These are phyloP conservation scores for Eira barbara DNA, from an alignment of 2,113 vertebrate species.

Conservation along the genomic window DNA sequence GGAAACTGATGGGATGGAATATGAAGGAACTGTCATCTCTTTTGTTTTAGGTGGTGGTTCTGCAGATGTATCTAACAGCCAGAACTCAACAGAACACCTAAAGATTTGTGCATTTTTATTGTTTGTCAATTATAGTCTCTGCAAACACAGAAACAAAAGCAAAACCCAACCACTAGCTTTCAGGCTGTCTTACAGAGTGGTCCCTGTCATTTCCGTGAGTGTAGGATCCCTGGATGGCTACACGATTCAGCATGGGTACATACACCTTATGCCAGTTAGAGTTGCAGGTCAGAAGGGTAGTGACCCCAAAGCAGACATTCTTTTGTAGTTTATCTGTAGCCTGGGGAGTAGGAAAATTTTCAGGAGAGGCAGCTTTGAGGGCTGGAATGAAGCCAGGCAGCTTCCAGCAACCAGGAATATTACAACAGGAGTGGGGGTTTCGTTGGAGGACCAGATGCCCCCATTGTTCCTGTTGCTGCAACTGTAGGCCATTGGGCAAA, in stretches of 20 bases:
- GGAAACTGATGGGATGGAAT: not conserved
- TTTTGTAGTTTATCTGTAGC: constrained; percentile 3
- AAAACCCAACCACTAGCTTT: not conserved
- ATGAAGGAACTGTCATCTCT: not conserved
- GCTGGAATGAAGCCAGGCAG: not conserved
- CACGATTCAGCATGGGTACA: not conserved
- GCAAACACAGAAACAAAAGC: not conserved
- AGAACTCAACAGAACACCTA: not conserved
- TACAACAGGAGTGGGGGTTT: not conserved
- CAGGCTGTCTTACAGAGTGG: not conserved
- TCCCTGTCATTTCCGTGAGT: not conserved
- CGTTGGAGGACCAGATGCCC: not conserved
- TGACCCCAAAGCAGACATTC: not conserved
- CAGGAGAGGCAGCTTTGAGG: not conserved
- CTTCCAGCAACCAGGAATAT: not conserved
- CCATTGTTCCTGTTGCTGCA: not conserved
- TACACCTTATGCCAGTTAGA: not conserved
- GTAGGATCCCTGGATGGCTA: not conserved
- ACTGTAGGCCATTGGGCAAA: not conserved
- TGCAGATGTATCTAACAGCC: not conserved
- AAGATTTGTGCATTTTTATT: not conserved
- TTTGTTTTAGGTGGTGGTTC: not conserved
- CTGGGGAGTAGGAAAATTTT: not conserved
- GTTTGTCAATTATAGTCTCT: not conserved
- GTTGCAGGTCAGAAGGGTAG: not conserved